A percentile compares a stretch with the other conserved stretches of the same genome.
Evolutionary conservation across 23 tunicate species (phyloP).

Genomic region (Halocynthia aurantium): DNA sequence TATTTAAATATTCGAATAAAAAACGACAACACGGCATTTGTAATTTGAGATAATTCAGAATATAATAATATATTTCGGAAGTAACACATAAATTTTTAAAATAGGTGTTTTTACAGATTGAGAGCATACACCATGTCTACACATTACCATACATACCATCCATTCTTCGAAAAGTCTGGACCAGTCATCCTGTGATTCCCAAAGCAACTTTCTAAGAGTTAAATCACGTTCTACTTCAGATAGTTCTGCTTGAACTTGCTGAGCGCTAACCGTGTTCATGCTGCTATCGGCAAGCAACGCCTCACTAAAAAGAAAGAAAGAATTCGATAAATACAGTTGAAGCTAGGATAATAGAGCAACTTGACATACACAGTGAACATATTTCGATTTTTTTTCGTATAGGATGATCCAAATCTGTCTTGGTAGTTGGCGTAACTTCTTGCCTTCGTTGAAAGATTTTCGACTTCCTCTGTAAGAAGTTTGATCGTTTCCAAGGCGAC

Average conservation of each 20-base stretch:
- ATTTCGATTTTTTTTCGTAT: conserved; percentile 41
- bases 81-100: background rate
- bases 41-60: too few relatives aligned
- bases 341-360: background rate
- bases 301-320: conserved; percentile 37
- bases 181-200: conserved; percentile 94
- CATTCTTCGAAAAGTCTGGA: conserved; percentile 65
- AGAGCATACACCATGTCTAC: too few relatives aligned
- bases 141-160: conserved; percentile 30
- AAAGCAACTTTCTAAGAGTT: conserved; percentile 75
- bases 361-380: conserved; percentile 81
- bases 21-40: too few relatives aligned
- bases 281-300: conserved; percentile 75
- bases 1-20: too few relatives aligned
- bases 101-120: background rate
- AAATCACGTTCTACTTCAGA: conserved; percentile 84
- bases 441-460: conserved; percentile 44
- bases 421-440: conserved; percentile 85
- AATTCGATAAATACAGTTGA: background rate
- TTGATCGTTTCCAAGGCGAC: conserved; percentile 67
- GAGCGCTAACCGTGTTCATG: conserved; percentile 61
- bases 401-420: conserved; percentile 89
- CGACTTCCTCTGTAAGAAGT: conserved; percentile 56
- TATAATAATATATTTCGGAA: background rate
- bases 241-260: conserved; percentile 82